Conservation (phyloP, 2,797 vertebrate species). For the Poeciliopsis turneri region DNA sequence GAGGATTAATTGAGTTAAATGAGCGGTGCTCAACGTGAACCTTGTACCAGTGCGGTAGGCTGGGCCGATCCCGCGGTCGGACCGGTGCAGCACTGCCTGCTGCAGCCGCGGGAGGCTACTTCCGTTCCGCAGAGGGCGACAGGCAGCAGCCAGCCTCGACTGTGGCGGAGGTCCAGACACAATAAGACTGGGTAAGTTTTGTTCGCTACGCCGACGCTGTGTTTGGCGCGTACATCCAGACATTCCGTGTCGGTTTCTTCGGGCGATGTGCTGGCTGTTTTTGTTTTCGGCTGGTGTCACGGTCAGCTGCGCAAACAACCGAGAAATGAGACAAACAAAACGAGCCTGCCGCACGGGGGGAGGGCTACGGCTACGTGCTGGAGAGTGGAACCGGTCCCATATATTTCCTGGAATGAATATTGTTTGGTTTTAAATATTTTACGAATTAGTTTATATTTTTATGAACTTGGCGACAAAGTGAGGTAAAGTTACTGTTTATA, state of each 20-base stretch:
- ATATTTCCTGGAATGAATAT: slow-evolving; percentile 11
- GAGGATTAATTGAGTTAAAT: not conserved
- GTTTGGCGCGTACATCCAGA: not conserved
- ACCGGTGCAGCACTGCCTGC: slow-evolving; percentile 77
- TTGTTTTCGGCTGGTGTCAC: slow-evolving; percentile 3
- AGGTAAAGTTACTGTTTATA: not conserved
- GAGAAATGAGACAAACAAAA: slow-evolving; percentile 56
- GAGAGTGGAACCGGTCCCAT: slow-evolving; percentile 27
- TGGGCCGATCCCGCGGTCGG: slow-evolving; percentile 36
- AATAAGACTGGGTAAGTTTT: slow-evolving; percentile 81
- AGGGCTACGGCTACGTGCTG: slow-evolving; percentile 67
- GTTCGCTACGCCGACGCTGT: not conserved
- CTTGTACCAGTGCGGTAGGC: not conserved
- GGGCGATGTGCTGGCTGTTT: too few relatives aligned
- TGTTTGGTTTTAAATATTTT: not conserved
- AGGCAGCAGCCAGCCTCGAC: slow-evolving; percentile 85
- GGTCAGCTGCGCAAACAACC: slow-evolving; percentile 4
- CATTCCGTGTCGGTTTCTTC: not conserved
- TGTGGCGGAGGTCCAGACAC: slow-evolving; percentile 89
- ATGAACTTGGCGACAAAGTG: not conserved
- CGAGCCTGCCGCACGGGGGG: slow-evolving; percentile 41
- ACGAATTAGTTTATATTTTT: not conserved
- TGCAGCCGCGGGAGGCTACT: slow-evolving; percentile 86
- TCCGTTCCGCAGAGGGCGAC: slow-evolving; percentile 90
- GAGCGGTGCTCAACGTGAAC: not conserved